Evolutionary conservation across 2,888 invertebrate species (phyloP).

Genomic region (Patella pellucida): DNA sequence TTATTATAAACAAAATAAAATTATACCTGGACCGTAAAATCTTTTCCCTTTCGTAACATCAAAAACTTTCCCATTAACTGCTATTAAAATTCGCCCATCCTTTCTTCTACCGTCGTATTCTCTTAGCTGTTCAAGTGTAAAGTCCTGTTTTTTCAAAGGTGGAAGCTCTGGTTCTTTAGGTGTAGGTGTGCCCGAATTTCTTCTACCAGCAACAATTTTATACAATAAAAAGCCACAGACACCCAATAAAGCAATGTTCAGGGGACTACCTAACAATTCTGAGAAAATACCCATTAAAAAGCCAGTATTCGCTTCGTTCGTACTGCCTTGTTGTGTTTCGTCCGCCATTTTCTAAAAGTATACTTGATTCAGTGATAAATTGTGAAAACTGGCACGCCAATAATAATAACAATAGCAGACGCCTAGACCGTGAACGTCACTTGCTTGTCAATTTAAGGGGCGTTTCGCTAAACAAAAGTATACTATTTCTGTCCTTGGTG

Average conservation of each 20-base stretch:
- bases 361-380: no score
- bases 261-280: slow-evolving; percentile 80
- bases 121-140: slow-evolving; percentile 88
- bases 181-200: slow-evolving; percentile 42
- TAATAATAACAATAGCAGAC: no score
- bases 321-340: slow-evolving; percentile 22
- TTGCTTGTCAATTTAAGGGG: no score
- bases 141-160: slow-evolving; percentile 86
- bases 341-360: slow-evolving; percentile 46
- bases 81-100: slow-evolving; percentile 90
- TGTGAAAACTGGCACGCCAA: no score
- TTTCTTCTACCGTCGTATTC: slow-evolving; percentile 85
- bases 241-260: slow-evolving; percentile 80
- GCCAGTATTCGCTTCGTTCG: slow-evolving; percentile 37
- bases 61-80: slow-evolving; percentile 94
- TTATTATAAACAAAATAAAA: background rate
- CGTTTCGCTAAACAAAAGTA: no score
- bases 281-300: slow-evolving; percentile 45
- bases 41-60: slow-evolving; percentile 89
- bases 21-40: slow-evolving; percentile 93
- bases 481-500: no score
- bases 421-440: no score
- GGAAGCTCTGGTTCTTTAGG: slow-evolving; percentile 79
- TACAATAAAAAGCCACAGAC: slow-evolving; percentile 82
- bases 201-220: slow-evolving; percentile 77